These are phyloP conservation scores for Hirudo medicinalis DNA, from an alignment of 1,140 invertebrate genomes.

Conservation along the genomic window DNA sequence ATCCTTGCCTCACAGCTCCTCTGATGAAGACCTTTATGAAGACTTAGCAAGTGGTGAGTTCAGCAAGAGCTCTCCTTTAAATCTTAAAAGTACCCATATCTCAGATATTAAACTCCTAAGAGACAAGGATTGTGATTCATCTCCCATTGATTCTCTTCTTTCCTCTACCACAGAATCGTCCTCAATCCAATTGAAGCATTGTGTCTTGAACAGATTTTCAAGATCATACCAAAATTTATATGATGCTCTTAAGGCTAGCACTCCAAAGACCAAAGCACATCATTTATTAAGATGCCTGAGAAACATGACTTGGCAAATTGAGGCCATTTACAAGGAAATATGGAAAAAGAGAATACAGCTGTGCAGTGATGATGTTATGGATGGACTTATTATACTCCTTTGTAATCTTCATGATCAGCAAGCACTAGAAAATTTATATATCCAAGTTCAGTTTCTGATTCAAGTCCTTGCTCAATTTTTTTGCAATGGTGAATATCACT, in stretches of 20 bases:
- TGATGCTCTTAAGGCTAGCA: constrained; percentile 15
- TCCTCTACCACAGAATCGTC: too few species aligned
- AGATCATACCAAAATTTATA: neutral
- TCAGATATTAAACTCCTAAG: too few species aligned
- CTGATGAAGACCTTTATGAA: too few species aligned
- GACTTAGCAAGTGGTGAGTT: too few species aligned
- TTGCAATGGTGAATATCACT: constrained; percentile 17
- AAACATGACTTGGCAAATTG: constrained; percentile 18
- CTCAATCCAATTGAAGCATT: too few species aligned
- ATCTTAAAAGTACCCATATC: too few species aligned
- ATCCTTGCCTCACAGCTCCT: too few species aligned
- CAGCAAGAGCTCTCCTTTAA: too few species aligned
- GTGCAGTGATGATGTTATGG: constrained; percentile 22
- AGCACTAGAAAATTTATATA: constrained; percentile 12
- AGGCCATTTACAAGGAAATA: constrained; percentile 9
- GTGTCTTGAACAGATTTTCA: constrained; percentile 13
- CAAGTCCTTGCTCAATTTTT: constrained; percentile 21
- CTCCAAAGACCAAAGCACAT: constrained; percentile 18
- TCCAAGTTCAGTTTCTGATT: constrained; percentile 16
- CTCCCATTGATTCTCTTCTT: too few species aligned
- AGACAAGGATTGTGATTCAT: too few species aligned
- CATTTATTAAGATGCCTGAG: constrained; percentile 19
- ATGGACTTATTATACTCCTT: constrained; percentile 19
- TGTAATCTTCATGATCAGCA: constrained; percentile 13
- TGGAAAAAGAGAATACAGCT: neutral